A percentile compares a stretch with the other conserved stretches of the same genome.
These are phyloP conservation scores for Myotis myotis DNA, from an alignment of 2,797 vertebrate genomes.

Conservation along the genomic window DNA sequence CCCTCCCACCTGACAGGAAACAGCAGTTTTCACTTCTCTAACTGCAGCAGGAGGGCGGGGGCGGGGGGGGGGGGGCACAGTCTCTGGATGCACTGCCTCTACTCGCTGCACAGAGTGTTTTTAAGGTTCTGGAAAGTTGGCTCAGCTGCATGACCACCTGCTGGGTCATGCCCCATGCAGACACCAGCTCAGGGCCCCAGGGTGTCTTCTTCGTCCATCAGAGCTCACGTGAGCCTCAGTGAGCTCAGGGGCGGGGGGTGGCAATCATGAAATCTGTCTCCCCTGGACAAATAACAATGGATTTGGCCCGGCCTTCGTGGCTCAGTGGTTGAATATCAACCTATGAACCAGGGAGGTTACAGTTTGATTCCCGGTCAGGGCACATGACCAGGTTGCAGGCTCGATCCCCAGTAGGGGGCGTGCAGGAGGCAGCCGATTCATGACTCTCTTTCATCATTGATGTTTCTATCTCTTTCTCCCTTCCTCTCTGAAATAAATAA, in stretches of 20 bases:
- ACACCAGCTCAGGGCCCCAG: not conserved
- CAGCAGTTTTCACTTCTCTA: not conserved
- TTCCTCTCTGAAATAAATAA: too few species aligned
- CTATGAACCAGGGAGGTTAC: too few species aligned
- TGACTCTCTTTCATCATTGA: too few species aligned
- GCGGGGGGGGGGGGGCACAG: accelerated
- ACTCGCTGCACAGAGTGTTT: not conserved
- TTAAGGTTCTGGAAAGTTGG: not conserved
- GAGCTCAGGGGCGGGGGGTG: accelerated
- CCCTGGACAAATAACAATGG: not conserved
- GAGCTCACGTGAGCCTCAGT: not conserved
- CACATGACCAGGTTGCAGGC: too few species aligned
- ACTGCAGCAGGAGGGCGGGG: accelerated
- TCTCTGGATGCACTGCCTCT: too few species aligned
- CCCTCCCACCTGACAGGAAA: not conserved
- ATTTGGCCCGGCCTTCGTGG: too few species aligned
- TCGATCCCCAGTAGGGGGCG: too few species aligned
- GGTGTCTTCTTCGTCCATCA: not conserved
- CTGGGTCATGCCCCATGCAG: not conserved
- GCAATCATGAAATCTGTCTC: not conserved
- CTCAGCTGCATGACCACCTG: not conserved
- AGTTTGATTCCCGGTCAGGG: too few species aligned
- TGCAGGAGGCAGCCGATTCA: too few species aligned
- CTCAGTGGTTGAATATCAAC: too few species aligned
- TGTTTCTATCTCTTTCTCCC: too few species aligned